Evolutionary conservation across 1,140 invertebrate species (phyloP), one percentile per base, ranked within the genome.

Genomic region (Hyles vespertilio): DNA sequence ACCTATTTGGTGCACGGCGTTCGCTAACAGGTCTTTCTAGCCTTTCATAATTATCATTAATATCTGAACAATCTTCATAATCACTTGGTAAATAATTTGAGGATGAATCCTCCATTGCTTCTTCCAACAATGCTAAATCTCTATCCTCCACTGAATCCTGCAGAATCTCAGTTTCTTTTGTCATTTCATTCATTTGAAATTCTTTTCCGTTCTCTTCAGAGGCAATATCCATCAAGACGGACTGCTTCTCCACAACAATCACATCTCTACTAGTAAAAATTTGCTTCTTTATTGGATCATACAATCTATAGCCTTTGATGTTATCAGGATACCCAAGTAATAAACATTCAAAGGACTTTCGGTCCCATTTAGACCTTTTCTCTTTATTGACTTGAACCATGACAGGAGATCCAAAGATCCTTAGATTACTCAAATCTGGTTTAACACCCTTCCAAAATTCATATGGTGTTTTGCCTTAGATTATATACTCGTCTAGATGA

Each of bases 211-310:
- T n/a, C n/a, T n/a, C n/a, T n/a, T n/a, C n/a, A n/a, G n/a, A n/a
- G n/a, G n/a, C n/a, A n/a, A n/a, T n/a, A n/a, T n/a, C n/a, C n/a
- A n/a, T n/a, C n/a, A n/a, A n/a, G n/a, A n/a, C n/a, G n/a, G n/a
- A 43, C 6, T 53, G 5, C 32, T 65, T 58, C 60, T 74, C 69
- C 11, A 68, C 58, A 56, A 71, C 70, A 51, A 62, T 45, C 0
- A 71, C 66, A 69, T 74, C 72, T 64, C 66, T 65, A 49, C 69
- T 71, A 33, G 66, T 74, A 3, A 65, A 56, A 1, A 70, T 63
- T 65, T 65, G 58, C 55, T 66, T 59, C n/a, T 43, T 70, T 8
- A 55, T 50, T 22, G 43, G 51, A 54, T 65, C 60, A 52, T 60
- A 10, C 48, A 74, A 1, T 12, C 65, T 32, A 40, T 71, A 71